A percentile compares a stretch with the other conserved stretches of the same genome.
Conservation (phyloP, 2,113 vertebrate genomes). For the Sorex fumeus region DNA sequence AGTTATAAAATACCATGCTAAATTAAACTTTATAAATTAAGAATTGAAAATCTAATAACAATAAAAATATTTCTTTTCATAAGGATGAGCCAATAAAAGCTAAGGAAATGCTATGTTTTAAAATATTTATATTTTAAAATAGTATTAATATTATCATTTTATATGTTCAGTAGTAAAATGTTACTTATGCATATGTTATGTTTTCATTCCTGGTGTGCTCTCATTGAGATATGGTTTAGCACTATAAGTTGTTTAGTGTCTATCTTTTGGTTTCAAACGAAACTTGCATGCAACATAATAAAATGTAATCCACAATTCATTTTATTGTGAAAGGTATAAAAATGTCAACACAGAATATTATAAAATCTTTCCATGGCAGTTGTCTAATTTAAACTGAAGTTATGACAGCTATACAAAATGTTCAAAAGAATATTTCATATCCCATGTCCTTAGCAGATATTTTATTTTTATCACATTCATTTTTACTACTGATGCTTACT, state of each 20-base stretch:
- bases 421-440: slow-evolving; percentile 15
- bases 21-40: slow-evolving; percentile 29
- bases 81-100: background rate
- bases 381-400: slow-evolving; percentile 47
- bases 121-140: background rate
- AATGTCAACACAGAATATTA: background rate
- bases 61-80: slow-evolving; percentile 46
- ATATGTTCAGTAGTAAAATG: too few species aligned
- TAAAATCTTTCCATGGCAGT: slow-evolving; percentile 22
- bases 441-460: background rate
- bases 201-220: slow-evolving; percentile 15
- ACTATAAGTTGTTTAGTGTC: background rate
- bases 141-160: too few species aligned
- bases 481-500: background rate
- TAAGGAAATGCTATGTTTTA: slow-evolving; percentile 20
- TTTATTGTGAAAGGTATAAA: slow-evolving; percentile 31
- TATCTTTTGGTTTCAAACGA: background rate
- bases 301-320: background rate
- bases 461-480: slow-evolving; percentile 29
- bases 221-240: slow-evolving; percentile 20
- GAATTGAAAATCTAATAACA: slow-evolving; percentile 31
- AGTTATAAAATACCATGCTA: slow-evolving; percentile 33
- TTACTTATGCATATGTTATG: too few species aligned
- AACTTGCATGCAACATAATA: background rate
- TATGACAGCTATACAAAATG: background rate